A percentile compares a stretch with the other conserved stretches of the same genome.
phyloP scores from a whole-genome alignment of 1,140 invertebrate genomes.

The Drosophila novamexicana region DNA sequence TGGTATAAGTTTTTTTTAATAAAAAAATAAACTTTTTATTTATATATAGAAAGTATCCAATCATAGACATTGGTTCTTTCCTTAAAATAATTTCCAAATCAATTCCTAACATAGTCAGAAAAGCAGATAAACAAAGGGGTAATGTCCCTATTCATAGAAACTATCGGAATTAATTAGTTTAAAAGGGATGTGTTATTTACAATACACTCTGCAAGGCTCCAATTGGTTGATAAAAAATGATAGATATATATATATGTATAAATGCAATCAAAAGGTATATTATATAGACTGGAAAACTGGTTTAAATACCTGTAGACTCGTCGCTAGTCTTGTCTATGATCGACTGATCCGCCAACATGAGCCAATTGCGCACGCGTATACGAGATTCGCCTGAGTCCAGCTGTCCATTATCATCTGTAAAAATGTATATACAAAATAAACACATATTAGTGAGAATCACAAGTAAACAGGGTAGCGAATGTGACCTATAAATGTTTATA shows the following conservation, averaged over 20 bases:
- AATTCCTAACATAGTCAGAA: no score
- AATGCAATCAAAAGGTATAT: slow-evolving; percentile 5
- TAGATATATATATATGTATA: slow-evolving; percentile 8
- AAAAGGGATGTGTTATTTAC: neutral
- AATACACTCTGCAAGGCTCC: neutral
- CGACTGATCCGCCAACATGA: slow-evolving; percentile 82
- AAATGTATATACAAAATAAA: slow-evolving; percentile 22
- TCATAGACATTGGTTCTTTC: no score
- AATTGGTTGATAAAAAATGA: neutral
- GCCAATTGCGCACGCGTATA: slow-evolving; percentile 80
- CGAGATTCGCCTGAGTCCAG: slow-evolving; percentile 69
- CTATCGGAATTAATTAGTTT: neutral
- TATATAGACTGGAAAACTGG: slow-evolving; percentile 3
- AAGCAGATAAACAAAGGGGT: neutral
- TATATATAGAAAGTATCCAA: no score
- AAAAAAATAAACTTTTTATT: no score
- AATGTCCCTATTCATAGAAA: no score
- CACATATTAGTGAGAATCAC: slow-evolving; percentile 36
- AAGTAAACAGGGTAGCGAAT: neutral
- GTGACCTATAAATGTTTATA: slow-evolving; percentile 5
- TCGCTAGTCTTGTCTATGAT: slow-evolving; percentile 66
- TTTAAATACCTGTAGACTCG: slow-evolving; percentile 66
- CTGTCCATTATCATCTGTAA: slow-evolving; percentile 63
- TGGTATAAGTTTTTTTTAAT: no score
- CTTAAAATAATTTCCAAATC: no score